These are phyloP conservation scores for Trematomus bernacchii DNA, from an alignment of 2,797 vertebrate species.

Conservation along the genomic window DNA sequence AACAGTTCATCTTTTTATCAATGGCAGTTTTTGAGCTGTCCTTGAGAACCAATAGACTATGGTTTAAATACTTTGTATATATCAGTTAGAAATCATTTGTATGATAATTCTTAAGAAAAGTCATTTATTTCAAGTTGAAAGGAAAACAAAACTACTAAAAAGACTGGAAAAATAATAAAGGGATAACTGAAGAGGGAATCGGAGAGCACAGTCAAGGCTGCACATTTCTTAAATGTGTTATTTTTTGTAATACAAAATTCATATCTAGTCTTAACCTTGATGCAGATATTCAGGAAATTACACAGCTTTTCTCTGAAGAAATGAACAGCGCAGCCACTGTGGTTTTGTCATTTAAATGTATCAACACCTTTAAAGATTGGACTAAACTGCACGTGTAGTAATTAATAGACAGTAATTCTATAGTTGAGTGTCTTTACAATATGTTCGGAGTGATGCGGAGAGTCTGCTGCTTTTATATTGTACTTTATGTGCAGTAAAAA, in stretches of 20 bases:
- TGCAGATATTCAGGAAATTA: background rate
- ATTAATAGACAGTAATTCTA: conserved; percentile 2
- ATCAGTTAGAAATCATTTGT: background rate
- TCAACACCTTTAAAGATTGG: background rate
- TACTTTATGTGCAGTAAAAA: background rate
- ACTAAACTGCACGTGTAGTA: background rate
- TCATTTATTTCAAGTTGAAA: background rate
- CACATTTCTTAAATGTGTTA: background rate
- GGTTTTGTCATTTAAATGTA: background rate
- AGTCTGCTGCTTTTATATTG: conserved; percentile 7
- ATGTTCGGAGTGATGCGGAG: background rate
- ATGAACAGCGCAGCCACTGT: background rate
- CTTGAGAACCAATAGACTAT: conserved; percentile 3
- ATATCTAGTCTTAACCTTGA: background rate
- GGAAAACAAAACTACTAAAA: background rate
- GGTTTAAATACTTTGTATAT: background rate
- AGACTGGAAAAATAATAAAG: background rate
- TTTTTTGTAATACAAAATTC: background rate
- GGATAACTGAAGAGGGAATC: background rate
- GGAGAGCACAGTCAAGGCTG: background rate
- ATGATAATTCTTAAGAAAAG: background rate
- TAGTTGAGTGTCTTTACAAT: background rate
- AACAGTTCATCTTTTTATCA: conserved; percentile 16
- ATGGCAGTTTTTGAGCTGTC: background rate
- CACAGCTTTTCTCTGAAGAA: background rate